Evolutionary conservation across 2,797 vertebrate genomes (phyloP), one percentile per base, ranked within the genome.

Genomic region (Zonotrichia albicollis): DNA sequence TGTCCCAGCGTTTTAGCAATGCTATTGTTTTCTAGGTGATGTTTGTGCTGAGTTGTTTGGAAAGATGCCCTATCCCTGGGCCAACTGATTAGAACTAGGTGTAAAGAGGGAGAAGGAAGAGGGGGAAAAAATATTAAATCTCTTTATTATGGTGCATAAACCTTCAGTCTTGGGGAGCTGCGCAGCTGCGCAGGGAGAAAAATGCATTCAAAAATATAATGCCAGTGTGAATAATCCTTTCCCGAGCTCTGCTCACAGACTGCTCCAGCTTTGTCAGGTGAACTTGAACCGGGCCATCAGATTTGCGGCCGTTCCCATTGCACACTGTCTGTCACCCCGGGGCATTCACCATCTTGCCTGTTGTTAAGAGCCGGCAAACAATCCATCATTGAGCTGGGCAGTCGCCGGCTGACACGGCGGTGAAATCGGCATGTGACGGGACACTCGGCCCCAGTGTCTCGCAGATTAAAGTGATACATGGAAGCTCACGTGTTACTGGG

Each of bases 141-240:
- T 98, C 97, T 98, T 98, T 98, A 97, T 97, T 97, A 96, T 97
- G 98, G 97, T 97, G 93, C 91, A 75, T 97, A 97, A 97, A 96
- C 97, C 96, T 97, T 97, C 96, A 94, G 96, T 93, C 94, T 58
- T 91, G 89, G 87, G 78, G 90, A 97, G 95, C 96, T 80, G 93
- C 93, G 97, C 98, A 98, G 98, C 98, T 98, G 98, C 96, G 4
- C 75, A 15, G 74, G 94, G 84, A 96, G 87, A 96, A 97, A 98
- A 97, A 96, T 94, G 97, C 97, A 97, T 97, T 98, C 97, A 98
- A 95, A 96, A 96, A 96, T 90, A 97, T 97, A 97, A 97, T 97
- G 97, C 97, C 70, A 96, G 97, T 98, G 97, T 98, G 98, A 98
- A 98, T 98, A 98, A 98, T 98, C 98, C 98, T 97, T 97, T 98